These are phyloP conservation scores for Gopherus evgoodei DNA, from an alignment of 2,113 vertebrate genomes.

Conservation along the genomic window DNA sequence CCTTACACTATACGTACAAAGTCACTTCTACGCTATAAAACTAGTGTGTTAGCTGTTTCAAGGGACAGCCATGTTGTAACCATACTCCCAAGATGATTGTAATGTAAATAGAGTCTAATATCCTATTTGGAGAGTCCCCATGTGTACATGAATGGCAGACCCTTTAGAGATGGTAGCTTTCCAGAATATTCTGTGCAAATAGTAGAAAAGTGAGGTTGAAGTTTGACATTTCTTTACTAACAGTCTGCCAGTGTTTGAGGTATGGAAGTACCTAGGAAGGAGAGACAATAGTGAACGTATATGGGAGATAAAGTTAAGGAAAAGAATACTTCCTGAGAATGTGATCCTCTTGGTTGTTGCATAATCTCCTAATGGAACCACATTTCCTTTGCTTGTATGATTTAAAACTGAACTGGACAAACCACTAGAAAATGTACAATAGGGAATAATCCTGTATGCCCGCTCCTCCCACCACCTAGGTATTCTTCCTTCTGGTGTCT, in stretches of 20 bases:
- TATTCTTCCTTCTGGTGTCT: background rate
- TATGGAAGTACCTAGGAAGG: background rate
- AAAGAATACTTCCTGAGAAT: background rate
- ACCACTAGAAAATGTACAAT: accelerated
- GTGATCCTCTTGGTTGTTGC: background rate
- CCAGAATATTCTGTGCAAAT: background rate
- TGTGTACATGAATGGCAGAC: background rate
- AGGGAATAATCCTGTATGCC: background rate
- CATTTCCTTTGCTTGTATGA: background rate
- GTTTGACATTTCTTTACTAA: background rate
- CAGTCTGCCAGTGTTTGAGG: background rate
- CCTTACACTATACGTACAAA: background rate
- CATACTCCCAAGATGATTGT: accelerated
- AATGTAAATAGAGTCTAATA: background rate
- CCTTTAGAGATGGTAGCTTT: background rate
- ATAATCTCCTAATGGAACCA: background rate
- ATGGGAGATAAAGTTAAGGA: background rate
- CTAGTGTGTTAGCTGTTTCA: background rate
- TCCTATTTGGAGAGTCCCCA: background rate
- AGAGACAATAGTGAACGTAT: background rate
- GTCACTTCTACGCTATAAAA: background rate
- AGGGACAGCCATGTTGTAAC: accelerated
- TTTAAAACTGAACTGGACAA: background rate
- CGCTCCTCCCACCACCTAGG: accelerated
- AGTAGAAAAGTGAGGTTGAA: background rate